Base-by-base conservation (phyloP, 1,140 invertebrate species). In the Zaprionus gabonicus region DNA sequence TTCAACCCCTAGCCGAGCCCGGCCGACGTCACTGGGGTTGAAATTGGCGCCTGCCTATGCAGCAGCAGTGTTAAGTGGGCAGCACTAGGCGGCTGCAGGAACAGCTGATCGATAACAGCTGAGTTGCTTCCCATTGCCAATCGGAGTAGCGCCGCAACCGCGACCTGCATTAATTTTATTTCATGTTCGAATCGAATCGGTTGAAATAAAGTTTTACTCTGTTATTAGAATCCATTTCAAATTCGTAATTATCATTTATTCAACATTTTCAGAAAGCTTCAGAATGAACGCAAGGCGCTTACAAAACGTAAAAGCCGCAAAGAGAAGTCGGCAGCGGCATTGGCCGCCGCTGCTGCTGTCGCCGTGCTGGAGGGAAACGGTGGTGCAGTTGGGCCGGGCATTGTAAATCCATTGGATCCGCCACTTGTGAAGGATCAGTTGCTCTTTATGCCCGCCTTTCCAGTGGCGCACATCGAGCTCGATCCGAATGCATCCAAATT, bases 401-500 rank as follows among this genome's bases (percentile, higher is more conserved):
- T 92, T 66, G 77, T 91, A 2, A 92, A 92, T 71, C 86, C 86
- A 0, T 38, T 92, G 41, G 91, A 92, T 75, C 91, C 91, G 2
- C 91, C 91, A 0, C 60, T 92, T 23, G 71, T 91, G 27, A 92
- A 91, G 74, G 91, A 92, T 53, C 91, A 92, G 56, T 25, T 90
- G 38, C 36, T 92, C 1, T 70, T 92, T 20, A 80, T 88, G 68
- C 92, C 92, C 12, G 65, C 80, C 4, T 92, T 91, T 59, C 85
- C 92, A 1, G 80, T 91, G 25, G 82, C 91, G 5, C 91, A 92
- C 38, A 93, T 93, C n/a, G 92, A 93, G 56, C 74, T 93, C 2
- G 86, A 92, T 76, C 81, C 92, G 1, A 93, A 93, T 79, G 91
- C 92, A 2, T 93, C 92, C n/a, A 93, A 93, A 69, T 93, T 93